phyloP scores from a whole-genome alignment of 2,888 invertebrate genomes.

The Athetis lepigone region DNA sequence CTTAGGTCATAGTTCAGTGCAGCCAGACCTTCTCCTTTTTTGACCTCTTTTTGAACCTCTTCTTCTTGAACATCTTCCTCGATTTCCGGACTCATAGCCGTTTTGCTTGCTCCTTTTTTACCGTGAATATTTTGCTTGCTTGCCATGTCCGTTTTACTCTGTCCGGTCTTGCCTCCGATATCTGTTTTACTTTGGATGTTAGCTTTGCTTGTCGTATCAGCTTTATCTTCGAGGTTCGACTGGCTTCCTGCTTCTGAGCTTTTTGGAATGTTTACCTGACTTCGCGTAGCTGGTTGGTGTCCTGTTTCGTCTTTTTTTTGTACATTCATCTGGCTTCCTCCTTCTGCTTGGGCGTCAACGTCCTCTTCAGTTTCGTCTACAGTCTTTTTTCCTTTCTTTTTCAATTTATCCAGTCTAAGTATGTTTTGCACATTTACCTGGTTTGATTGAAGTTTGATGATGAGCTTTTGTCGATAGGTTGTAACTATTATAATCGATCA shows the following conservation, averaged over 20 bases:
- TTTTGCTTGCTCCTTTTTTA: not conserved
- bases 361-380: not conserved
- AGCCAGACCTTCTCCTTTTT: constrained; percentile 84
- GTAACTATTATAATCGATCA: not conserved
- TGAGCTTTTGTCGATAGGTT: not conserved
- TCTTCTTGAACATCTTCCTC: not conserved
- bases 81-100: too few relatives aligned
- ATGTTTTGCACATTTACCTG: constrained; percentile 66
- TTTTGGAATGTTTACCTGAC: not conserved
- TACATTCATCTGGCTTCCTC: not conserved
- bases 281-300: not conserved
- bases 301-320: not conserved
- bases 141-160: too few relatives aligned
- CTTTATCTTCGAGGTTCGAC: too few relatives aligned
- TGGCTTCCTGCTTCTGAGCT: not conserved
- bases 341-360: not conserved
- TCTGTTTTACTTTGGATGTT: not conserved
- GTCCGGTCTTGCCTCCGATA: too few relatives aligned
- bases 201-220: not conserved
- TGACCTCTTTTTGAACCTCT: constrained; percentile 87
- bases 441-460: constrained; percentile 29
- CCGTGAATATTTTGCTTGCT: not conserved
- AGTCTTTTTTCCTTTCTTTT: not conserved
- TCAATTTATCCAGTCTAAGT: not conserved
- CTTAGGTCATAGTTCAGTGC: constrained; percentile 92